Evolutionary conservation across 2,888 invertebrate species (phyloP), one percentile per base, ranked within the genome.

Genomic region (Epinotia brunnichana): DNA sequence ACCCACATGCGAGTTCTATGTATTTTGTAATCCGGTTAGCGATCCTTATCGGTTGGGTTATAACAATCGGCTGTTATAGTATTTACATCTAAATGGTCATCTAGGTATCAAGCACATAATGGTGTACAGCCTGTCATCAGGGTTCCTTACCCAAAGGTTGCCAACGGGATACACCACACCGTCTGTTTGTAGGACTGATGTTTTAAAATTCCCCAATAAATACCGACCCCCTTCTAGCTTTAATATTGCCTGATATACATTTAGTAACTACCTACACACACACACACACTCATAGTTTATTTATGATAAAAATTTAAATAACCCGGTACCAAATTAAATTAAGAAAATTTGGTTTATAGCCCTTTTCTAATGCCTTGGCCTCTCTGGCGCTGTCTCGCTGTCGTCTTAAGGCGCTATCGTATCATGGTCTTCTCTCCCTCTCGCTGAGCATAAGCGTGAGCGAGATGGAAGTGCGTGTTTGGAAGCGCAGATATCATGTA

Each of bases 21-120:
- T 54, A 66, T 66, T 21, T 41, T 41, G 54, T 56, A 41, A 66
- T 66, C 66, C 39, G 66, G 21, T 66, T 53, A 64, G 29, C 53
- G 35, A 19, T 35, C 35, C 19, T 53, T 56, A 66, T 56, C 66
- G 39, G 21, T 15, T 13, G n/a, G 48, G 7, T 7, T 48, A 24
- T 11, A 21, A 41, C 21, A 54, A 54, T 53, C 64, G 64, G 53
- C 19, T 35, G 51, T 53, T 19, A n/a, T n/a, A 44, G n/a, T 15
- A 29, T 9, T 15, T 9, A 35, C 9, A n/a, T 11, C 9, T n/a
- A 57, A 29, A 57, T 4, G 24, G n/a, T n/a, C n/a, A n/a, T 48
- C n/a, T 48, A 4, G 41, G 41, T 3, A 21, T 24, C 13, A 54
- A 54, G 13, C 21, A 54, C 13, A 11, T 15, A n/a, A 13, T 44